Evolutionary conservation across 2,797 vertebrate genomes (phyloP).

Genomic region (Micrastur ruficollis): DNA sequence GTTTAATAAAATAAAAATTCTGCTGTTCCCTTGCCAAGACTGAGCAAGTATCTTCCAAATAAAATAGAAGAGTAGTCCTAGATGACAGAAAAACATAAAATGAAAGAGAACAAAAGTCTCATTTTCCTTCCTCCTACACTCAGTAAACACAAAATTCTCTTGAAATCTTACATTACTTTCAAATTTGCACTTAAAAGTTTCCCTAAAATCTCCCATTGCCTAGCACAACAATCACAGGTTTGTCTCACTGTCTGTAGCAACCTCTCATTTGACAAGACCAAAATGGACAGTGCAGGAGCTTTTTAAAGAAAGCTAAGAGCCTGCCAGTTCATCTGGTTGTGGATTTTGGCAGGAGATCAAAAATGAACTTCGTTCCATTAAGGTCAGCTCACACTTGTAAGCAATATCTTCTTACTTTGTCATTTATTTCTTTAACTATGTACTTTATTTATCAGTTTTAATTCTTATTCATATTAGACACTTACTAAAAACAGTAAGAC

Average conservation of each 20-base stretch:
- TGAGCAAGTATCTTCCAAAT: not conserved
- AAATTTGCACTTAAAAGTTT: not conserved
- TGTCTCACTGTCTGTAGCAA: not conserved
- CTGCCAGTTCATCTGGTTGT: not conserved
- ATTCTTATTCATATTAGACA: not conserved
- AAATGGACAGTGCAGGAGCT: not conserved
- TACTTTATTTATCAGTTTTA: not conserved
- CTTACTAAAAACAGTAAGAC: not conserved
- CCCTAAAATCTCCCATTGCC: not conserved
- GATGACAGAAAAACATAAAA: not conserved
- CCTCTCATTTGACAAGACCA: not conserved
- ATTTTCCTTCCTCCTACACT: not conserved
- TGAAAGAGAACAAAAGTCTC: not conserved
- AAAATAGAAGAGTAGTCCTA: not conserved
- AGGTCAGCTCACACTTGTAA: not conserved
- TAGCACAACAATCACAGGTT: not conserved
- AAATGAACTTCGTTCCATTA: not conserved
- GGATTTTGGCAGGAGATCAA: not conserved
- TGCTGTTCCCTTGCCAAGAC: not conserved
- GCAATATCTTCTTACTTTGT: not conserved
- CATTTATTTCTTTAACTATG: not conserved
- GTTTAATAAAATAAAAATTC: not conserved
- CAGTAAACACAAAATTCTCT: not conserved
- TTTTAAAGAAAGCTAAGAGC: not conserved
- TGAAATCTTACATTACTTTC: not conserved